These are phyloP conservation scores for Bombus picipes DNA, from an alignment of 1,140 invertebrate species.

Conservation along the genomic window DNA sequence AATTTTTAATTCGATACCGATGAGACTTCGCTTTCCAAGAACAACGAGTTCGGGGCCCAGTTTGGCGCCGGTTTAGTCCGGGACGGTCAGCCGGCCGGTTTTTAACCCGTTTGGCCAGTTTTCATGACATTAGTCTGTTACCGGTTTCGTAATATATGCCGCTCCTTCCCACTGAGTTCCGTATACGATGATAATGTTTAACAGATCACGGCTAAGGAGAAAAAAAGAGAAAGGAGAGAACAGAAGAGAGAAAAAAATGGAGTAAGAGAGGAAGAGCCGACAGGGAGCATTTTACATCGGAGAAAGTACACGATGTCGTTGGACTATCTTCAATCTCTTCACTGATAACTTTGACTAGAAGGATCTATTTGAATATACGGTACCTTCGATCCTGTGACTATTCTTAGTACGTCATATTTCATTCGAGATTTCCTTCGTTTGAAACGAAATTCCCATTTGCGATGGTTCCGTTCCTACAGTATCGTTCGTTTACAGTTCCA, in stretches of 20 bases:
- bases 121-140: constrained; percentile 69
- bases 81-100: constrained; percentile 65
- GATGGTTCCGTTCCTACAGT: background rate
- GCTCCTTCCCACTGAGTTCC: constrained; percentile 56
- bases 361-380: background rate
- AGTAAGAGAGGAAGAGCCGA: constrained; percentile 31
- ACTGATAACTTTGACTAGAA: constrained; percentile 18
- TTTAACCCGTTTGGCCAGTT: constrained; percentile 69
- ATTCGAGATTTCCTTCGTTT: constrained; percentile 16
- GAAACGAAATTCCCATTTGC: background rate
- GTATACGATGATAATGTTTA: constrained; percentile 68
- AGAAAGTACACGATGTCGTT: constrained; percentile 37
- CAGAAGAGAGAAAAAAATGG: too few species aligned
- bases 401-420: background rate
- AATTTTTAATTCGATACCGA: constrained; percentile 62
- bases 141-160: constrained; percentile 68
- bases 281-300: constrained; percentile 20
- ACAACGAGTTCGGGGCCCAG: constrained; percentile 58
- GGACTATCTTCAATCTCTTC: constrained; percentile 42
- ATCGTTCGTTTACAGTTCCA: background rate
- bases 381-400: background rate
- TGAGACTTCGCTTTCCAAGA: constrained; percentile 59
- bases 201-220: constrained; percentile 38
- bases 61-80: constrained; percentile 59
- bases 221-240: background rate